These are phyloP conservation scores for Zosterops borbonicus DNA, from an alignment of 2,113 vertebrate genomes.

Conservation along the genomic window DNA sequence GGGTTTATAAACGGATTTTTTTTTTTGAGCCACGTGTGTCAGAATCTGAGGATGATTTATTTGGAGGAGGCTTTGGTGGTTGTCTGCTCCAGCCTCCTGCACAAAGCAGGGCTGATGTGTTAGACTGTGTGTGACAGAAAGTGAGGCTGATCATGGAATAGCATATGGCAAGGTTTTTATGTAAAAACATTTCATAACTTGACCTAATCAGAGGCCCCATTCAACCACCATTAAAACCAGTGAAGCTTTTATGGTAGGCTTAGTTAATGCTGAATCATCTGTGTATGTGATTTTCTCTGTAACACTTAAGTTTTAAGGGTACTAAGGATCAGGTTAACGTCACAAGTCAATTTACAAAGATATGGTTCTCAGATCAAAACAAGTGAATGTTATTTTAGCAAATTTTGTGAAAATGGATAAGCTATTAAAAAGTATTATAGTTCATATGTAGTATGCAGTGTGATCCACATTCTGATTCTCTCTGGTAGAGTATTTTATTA, in stretches of 20 bases:
- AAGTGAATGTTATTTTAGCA: neutral
- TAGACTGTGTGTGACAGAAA: neutral
- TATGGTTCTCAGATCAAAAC: neutral
- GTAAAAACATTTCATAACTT: neutral
- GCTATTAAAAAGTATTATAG: neutral
- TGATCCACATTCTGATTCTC: neutral
- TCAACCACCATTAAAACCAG: neutral
- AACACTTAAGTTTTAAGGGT: neutral
- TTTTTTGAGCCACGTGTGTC: accelerated
- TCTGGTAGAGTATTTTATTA: neutral
- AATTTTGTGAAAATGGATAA: neutral
- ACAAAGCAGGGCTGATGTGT: neutral
- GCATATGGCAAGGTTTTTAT: neutral
- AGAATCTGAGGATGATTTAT: neutral
- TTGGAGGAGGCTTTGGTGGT: neutral
- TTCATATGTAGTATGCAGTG: neutral
- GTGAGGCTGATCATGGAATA: neutral
- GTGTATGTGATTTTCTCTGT: neutral
- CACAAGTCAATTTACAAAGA: neutral
- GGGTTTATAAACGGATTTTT: neutral
- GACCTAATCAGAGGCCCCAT: neutral
- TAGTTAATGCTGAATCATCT: conserved; percentile 20
- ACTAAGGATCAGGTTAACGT: neutral
- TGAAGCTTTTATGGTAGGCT: neutral
- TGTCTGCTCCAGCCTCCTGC: neutral